A percentile compares a stretch with the other conserved stretches of the same genome.
These are phyloP conservation scores for Noctua pronuba DNA, from an alignment of 2,888 invertebrate species.

Conservation along the genomic window DNA sequence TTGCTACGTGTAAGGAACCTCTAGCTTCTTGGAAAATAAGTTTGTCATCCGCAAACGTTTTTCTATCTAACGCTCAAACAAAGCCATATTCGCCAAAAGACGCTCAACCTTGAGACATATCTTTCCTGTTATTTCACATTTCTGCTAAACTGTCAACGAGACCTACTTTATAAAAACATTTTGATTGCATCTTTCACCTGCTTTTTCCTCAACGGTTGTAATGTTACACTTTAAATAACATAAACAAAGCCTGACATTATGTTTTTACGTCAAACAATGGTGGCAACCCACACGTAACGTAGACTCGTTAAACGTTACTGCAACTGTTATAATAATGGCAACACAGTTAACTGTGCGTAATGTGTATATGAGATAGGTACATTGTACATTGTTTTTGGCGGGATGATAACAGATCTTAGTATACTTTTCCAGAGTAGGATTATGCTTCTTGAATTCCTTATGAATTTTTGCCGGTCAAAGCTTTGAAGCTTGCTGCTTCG, in stretches of 20 bases:
- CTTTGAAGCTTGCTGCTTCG: background rate
- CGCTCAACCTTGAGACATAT: conserved; percentile 4
- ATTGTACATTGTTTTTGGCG: conserved; percentile 40
- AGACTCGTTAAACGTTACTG: conserved; percentile 38
- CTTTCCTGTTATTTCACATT: conserved; percentile 29
- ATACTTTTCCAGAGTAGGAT: conserved; percentile 1
- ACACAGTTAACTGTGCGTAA: conserved; percentile 39
- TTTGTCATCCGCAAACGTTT: background rate
- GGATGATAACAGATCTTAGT: conserved; percentile 15
- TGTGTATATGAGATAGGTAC: conserved; percentile 2
- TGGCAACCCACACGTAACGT: conserved; percentile 41
- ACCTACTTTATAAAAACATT: conserved; percentile 2
- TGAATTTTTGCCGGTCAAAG: background rate
- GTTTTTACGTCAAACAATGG: conserved; percentile 55
- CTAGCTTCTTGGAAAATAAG: background rate
- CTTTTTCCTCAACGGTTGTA: conserved; percentile 32
- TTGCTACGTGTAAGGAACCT: background rate
- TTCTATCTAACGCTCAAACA: conserved; percentile 3
- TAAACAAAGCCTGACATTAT: conserved; percentile 43
- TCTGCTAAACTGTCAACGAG: conserved; percentile 19
- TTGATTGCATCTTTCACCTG: conserved; percentile 39
- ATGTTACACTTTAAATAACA: conserved; percentile 41
- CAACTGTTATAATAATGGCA: conserved; percentile 59
- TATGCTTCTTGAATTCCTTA: background rate
- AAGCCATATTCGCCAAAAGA: background rate